Percentiles rank a stretch among this genome's conserved stretches.
Conservation (phyloP, 2,888 invertebrate genomes). For the Branchellion lobata region DNA sequence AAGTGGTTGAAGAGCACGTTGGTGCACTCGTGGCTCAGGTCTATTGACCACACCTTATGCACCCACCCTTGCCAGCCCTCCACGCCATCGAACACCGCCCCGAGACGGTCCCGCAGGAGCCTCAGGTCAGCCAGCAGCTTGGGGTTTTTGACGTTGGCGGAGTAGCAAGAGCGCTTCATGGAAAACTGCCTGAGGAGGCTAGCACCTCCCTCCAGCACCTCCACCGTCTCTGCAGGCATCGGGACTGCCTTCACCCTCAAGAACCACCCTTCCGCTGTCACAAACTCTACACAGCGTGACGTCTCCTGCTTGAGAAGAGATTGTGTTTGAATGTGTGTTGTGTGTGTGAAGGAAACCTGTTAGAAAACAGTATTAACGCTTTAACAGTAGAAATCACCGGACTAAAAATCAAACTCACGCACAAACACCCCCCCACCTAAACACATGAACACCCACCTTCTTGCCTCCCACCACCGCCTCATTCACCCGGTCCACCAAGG, state of each 20-base stretch:
- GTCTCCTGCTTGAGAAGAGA: too few relatives aligned
- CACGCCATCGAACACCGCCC: constrained; percentile 65
- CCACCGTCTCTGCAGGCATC: constrained; percentile 1
- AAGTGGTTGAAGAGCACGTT: constrained; percentile 85
- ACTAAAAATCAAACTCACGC: too few relatives aligned
- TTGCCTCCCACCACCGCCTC: constrained; percentile 69
- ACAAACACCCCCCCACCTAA: neutral
- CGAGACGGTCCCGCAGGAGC: constrained; percentile 67
- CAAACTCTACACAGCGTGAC: neutral
- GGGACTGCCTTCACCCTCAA: constrained; percentile 23
- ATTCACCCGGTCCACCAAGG: constrained; percentile 80
- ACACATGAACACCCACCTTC: neutral
- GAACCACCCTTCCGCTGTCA: constrained; percentile 9
- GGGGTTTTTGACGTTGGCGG: neutral
- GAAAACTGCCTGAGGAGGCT: constrained; percentile 5
- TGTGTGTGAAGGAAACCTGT: too few relatives aligned
- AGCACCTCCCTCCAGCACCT: neutral
- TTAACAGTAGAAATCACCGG: too few relatives aligned
- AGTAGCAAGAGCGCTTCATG: neutral
- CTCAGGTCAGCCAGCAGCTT: constrained; percentile 56
- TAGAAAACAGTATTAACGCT: too few relatives aligned
- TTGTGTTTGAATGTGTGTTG: too few relatives aligned
- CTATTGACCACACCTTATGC: constrained; percentile 80
- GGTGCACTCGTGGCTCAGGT: constrained; percentile 82
- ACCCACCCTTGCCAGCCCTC: constrained; percentile 59